Evolutionary conservation across 2,888 invertebrate species (phyloP).

Genomic region (Melanargia galathea): DNA sequence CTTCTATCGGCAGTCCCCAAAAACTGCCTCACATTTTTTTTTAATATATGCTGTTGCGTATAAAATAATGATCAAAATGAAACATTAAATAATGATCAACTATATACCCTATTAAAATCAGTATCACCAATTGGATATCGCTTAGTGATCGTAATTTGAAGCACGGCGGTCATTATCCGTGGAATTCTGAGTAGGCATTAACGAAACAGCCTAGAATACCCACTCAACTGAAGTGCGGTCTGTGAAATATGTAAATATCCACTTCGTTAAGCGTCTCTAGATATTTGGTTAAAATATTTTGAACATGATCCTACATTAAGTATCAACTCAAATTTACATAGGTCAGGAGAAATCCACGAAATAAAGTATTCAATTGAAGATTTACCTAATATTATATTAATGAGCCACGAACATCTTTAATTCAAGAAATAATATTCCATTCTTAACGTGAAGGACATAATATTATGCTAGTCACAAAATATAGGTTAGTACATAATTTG

Average conservation of each 20-base stretch:
- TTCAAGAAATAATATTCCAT: too few relatives aligned
- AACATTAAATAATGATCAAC: too few relatives aligned
- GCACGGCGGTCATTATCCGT: slow-evolving; percentile 30
- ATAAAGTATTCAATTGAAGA: background rate
- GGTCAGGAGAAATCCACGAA: background rate
- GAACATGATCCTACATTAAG: background rate
- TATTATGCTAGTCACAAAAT: too few relatives aligned
- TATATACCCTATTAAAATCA: too few relatives aligned
- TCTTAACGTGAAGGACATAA: too few relatives aligned
- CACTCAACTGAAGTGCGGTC: slow-evolving; percentile 58
- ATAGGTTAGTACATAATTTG: too few relatives aligned
- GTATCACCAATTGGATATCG: background rate
- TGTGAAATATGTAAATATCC: slow-evolving; percentile 33
- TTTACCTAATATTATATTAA: background rate
- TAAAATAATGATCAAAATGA: too few relatives aligned
- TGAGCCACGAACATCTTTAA: too few relatives aligned
- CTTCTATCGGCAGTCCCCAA: too few relatives aligned
- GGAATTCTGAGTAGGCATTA: slow-evolving; percentile 49
- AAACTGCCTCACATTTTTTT: too few relatives aligned
- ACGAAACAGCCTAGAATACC: slow-evolving; percentile 58
- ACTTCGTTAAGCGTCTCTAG: slow-evolving; percentile 28
- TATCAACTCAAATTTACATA: background rate
- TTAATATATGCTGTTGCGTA: too few relatives aligned
- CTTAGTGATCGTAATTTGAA: slow-evolving; percentile 13
- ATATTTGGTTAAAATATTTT: slow-evolving; percentile 18